phyloP scores from a whole-genome alignment of 2,888 invertebrate genomes.

The Actias luna region DNA sequence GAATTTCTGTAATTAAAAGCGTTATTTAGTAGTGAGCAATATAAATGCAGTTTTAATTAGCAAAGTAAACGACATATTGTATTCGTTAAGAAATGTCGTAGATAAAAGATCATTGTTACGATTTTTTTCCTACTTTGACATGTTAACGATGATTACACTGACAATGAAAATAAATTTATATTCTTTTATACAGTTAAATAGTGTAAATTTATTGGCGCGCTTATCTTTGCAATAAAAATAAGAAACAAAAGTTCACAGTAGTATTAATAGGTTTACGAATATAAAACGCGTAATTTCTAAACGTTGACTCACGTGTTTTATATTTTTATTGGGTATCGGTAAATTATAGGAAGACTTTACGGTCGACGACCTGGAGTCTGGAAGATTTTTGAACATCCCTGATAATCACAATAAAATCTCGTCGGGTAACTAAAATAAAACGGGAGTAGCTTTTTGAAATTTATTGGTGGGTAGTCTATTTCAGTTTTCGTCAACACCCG shows the following conservation, averaged over 20 bases:
- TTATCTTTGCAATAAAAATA: slow-evolving; percentile 36
- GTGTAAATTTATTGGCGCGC: slow-evolving; percentile 34
- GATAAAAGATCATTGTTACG: slow-evolving; percentile 12
- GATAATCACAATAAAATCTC: slow-evolving; percentile 67
- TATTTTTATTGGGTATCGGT: slow-evolving; percentile 54
- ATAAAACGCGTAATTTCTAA: slow-evolving; percentile 31
- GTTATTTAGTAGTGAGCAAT: neutral
- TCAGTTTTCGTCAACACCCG: slow-evolving; percentile 63
- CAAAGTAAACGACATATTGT: slow-evolving; percentile 12
- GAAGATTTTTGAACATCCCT: slow-evolving; percentile 52
- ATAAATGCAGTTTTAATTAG: slow-evolving; percentile 17
- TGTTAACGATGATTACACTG: slow-evolving; percentile 37
- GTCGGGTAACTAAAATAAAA: slow-evolving; percentile 57
- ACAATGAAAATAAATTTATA: slow-evolving; percentile 34
- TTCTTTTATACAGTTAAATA: slow-evolving; percentile 29
- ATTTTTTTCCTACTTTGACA: slow-evolving; percentile 25
- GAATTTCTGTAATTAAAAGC: slow-evolving; percentile 2
- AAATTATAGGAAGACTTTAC: slow-evolving; percentile 60
- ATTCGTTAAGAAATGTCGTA: slow-evolving; percentile 12
- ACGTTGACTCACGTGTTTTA: slow-evolving; percentile 42
- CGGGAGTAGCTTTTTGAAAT: slow-evolving; percentile 66
- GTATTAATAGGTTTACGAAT: slow-evolving; percentile 24
- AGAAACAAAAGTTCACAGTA: slow-evolving; percentile 30
- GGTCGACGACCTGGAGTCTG: slow-evolving; percentile 55
- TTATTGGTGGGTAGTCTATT: slow-evolving; percentile 71